Conservation (phyloP, 1,140 invertebrate species). For the Plutomurus gul region DNA sequence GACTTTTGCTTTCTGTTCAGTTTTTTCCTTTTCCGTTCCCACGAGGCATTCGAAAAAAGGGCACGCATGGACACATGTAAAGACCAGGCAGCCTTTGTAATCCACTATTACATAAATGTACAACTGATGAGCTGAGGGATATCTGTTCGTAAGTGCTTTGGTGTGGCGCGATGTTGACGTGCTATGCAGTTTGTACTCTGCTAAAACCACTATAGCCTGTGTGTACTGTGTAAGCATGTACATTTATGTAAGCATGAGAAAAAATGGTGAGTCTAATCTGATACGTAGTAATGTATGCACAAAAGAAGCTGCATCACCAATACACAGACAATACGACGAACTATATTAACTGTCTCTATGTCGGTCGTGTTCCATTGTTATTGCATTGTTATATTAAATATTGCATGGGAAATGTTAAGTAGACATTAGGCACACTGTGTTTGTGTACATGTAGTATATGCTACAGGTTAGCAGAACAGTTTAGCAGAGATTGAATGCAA, state of each 20-base stretch:
- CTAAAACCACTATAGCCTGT: too few species aligned
- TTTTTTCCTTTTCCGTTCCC: constrained; percentile 1
- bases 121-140: not conserved
- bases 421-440: not conserved
- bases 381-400: not conserved
- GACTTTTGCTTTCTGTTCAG: not conserved
- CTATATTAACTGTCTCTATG: not conserved
- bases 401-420: not conserved
- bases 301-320: too few species aligned
- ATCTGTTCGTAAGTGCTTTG: not conserved
- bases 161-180: too few species aligned
- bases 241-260: too few species aligned
- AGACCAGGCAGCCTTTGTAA: not conserved
- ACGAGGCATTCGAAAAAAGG: not conserved
- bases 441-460: not conserved
- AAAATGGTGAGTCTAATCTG: too few species aligned
- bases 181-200: too few species aligned
- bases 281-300: too few species aligned
- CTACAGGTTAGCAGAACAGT: not conserved
- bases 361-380: not conserved
- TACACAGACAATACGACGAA: not conserved
- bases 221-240: too few species aligned
- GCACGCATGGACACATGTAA: not conserved
- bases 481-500: not conserved
- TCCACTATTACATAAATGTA: too few species aligned